Conservation (phyloP, 2,113 vertebrate species). For the Erythrocercus mccallii region DNA sequence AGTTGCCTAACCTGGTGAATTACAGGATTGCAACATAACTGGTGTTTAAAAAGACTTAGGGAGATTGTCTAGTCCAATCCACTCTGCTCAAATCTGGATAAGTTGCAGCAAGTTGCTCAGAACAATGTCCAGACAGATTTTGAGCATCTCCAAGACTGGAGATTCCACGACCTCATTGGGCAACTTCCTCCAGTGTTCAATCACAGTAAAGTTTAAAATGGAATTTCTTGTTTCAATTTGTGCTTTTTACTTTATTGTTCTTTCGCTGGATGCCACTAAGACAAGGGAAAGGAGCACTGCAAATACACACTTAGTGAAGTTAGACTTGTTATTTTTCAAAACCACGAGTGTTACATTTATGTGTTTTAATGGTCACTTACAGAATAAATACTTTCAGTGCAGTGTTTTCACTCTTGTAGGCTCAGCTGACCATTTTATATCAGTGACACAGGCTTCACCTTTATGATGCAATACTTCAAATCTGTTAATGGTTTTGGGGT, state of each 20-base stretch:
- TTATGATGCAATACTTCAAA: background rate
- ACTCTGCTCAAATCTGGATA: background rate
- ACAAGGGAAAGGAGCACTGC: background rate
- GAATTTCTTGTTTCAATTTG: background rate
- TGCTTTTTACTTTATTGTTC: background rate
- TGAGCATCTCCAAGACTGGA: background rate
- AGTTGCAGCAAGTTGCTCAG: background rate
- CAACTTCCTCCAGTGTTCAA: background rate
- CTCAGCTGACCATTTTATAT: background rate
- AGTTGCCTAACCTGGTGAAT: background rate
- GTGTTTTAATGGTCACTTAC: background rate
- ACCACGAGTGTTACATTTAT: background rate
- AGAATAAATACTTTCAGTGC: background rate
- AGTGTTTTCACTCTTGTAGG: background rate
- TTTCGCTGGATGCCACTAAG: background rate
- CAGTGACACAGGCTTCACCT: background rate
- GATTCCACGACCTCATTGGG: background rate
- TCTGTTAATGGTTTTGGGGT: background rate
- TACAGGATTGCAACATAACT: background rate
- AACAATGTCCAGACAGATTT: background rate
- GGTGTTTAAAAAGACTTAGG: background rate
- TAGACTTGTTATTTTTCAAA: background rate
- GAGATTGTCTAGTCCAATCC: background rate
- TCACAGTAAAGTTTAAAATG: background rate
- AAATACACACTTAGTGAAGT: background rate